phyloP scores from a whole-genome alignment of 2,888 invertebrate species.

The Acrobasis consociella region DNA sequence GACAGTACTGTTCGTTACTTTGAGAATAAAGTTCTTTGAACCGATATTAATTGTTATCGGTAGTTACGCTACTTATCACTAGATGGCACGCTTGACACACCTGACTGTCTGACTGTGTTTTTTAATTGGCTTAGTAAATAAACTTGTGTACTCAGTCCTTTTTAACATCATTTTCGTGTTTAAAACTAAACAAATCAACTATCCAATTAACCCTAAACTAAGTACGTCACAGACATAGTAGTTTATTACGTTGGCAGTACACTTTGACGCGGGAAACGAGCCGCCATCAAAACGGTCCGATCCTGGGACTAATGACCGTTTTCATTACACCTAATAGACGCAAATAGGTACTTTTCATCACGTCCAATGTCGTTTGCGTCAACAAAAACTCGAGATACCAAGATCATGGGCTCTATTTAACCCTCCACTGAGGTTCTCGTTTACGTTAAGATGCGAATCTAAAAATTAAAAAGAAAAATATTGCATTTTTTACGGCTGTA shows the following conservation, averaged over 20 bases:
- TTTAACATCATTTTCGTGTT: not conserved
- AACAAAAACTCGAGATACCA: constrained; percentile 19
- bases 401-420: constrained; percentile 17
- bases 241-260: constrained; percentile 34
- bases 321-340: constrained; percentile 41
- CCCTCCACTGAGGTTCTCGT: constrained; percentile 3
- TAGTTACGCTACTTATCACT: too few relatives aligned
- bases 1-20: too few relatives aligned
- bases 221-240: constrained; percentile 32
- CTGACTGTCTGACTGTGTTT: too few relatives aligned
- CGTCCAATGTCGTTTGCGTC: constrained; percentile 20
- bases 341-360: constrained; percentile 38
- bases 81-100: too few relatives aligned
- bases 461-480: constrained; percentile 16
- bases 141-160: too few relatives aligned
- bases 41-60: too few relatives aligned
- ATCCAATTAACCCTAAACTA: not conserved
- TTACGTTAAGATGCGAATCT: constrained; percentile 17
- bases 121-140: too few relatives aligned
- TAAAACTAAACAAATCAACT: not conserved
- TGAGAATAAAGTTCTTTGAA: too few relatives aligned
- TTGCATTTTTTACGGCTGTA: not conserved
- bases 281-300: constrained; percentile 38
- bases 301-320: constrained; percentile 38
- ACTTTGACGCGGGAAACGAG: constrained; percentile 38